Evolutionary conservation across 1,140 invertebrate species (phyloP).

Genomic region (Anastrepha obliqua): DNA sequence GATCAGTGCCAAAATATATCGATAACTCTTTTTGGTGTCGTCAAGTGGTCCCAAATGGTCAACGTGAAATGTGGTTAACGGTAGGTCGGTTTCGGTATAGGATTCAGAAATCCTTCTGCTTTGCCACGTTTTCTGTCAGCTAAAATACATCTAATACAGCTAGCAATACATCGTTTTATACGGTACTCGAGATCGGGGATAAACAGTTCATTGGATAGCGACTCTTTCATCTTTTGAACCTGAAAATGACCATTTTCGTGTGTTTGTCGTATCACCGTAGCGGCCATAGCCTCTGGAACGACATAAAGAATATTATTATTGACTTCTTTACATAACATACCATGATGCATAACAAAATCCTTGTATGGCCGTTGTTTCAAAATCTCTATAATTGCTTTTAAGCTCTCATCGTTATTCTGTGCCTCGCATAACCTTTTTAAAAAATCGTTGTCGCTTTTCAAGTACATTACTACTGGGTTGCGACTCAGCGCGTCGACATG

Average conservation of each 20-base stretch:
- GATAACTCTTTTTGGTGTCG: background rate
- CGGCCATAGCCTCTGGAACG: too few species aligned
- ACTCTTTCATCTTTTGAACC: background rate
- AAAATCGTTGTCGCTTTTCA: too few species aligned
- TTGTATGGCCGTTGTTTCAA: too few species aligned
- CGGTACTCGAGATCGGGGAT: background rate
- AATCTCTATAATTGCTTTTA: too few species aligned
- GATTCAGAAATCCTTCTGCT: background rate
- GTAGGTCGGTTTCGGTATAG: background rate
- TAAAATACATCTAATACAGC: background rate
- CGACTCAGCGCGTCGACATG: conserved; percentile 34
- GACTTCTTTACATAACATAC: background rate
- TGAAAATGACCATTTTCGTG: background rate
- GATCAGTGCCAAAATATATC: background rate
- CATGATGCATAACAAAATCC: background rate
- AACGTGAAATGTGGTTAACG: background rate
- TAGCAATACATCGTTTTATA: background rate
- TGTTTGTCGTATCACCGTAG: background rate
- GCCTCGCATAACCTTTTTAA: too few species aligned
- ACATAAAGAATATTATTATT: background rate
- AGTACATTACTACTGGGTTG: background rate
- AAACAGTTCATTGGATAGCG: background rate
- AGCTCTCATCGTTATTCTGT: too few species aligned
- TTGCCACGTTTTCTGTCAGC: background rate
- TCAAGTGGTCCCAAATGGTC: background rate